phyloP scores from a whole-genome alignment of 1,140 invertebrate species.

The Leptopilina boulardi region DNA sequence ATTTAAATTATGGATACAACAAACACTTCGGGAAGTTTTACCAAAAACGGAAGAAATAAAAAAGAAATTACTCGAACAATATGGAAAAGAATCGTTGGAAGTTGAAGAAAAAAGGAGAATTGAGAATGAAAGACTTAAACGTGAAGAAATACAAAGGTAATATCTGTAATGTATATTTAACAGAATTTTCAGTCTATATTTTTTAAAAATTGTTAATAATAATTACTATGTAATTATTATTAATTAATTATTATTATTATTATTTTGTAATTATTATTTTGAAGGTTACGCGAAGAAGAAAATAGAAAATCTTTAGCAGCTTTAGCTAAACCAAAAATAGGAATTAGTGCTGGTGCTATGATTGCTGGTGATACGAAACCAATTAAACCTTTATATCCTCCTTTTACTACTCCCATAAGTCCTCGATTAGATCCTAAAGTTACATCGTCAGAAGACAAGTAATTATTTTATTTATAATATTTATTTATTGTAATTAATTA shows the following conservation, averaged over 20 bases:
- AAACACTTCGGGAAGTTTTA: slow-evolving; percentile 87
- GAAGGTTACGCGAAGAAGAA: slow-evolving; percentile 67
- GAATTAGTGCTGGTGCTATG: slow-evolving; percentile 49
- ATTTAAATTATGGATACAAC: slow-evolving; percentile 82
- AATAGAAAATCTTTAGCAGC: slow-evolving; percentile 62
- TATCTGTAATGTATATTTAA: neutral
- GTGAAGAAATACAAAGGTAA: slow-evolving; percentile 70
- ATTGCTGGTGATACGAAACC: slow-evolving; percentile 42
- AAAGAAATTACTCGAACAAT: slow-evolving; percentile 84
- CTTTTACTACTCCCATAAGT: slow-evolving; percentile 42
- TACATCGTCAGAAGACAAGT: slow-evolving; percentile 59
- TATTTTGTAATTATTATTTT: slow-evolving; percentile 24
- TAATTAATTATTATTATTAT: slow-evolving; percentile 1
- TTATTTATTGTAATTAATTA: neutral
- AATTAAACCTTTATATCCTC: slow-evolving; percentile 42
- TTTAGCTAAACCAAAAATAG: slow-evolving; percentile 54
- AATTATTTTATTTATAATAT: slow-evolving; percentile 33
- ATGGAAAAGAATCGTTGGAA: slow-evolving; percentile 84
- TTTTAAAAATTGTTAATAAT: no score
- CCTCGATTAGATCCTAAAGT: slow-evolving; percentile 47
- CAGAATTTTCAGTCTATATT: neutral
- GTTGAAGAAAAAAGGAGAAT: slow-evolving; percentile 67
- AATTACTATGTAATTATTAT: no score
- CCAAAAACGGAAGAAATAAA: slow-evolving; percentile 92
- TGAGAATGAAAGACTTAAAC: slow-evolving; percentile 64